Evolutionary conservation across 1,140 invertebrate genomes (phyloP).

Genomic region (Anagrus nilaparvatae): DNA sequence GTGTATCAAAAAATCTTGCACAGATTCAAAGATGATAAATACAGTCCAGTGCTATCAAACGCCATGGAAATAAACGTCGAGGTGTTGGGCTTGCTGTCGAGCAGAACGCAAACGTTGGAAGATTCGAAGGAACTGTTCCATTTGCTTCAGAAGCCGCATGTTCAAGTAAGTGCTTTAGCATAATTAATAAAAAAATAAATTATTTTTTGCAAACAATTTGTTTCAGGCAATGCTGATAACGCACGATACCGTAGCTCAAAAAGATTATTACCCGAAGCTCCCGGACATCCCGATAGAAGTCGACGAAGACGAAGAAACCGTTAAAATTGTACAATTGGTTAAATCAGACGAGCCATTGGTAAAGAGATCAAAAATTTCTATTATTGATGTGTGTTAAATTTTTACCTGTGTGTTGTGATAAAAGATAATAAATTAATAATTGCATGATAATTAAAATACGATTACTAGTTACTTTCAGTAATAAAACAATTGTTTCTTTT

Average conservation of each 20-base stretch:
- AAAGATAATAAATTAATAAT: too few species aligned
- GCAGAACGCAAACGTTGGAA: constrained; percentile 49
- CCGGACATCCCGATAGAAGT: constrained; percentile 79
- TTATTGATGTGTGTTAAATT: too few species aligned
- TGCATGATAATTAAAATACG: too few species aligned
- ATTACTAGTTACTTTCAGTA: too few species aligned
- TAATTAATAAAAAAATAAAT: constrained; percentile 5
- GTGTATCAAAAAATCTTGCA: constrained; percentile 78
- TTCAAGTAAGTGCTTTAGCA: constrained; percentile 53
- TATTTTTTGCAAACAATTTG: background rate
- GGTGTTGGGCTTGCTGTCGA: constrained; percentile 59
- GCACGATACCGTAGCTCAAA: constrained; percentile 89
- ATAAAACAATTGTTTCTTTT: constrained; percentile 42
- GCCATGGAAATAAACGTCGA: constrained; percentile 68
- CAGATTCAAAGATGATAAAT: constrained; percentile 72
- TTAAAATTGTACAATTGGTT: constrained; percentile 93
- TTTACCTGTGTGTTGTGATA: too few species aligned
- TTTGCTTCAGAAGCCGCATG: constrained; percentile 72
- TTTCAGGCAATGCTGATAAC: constrained; percentile 77
- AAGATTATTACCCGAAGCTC: constrained; percentile 86
- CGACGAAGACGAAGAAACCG: constrained; percentile 88
- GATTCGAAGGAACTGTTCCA: constrained; percentile 71
- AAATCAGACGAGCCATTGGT: constrained; percentile 96
- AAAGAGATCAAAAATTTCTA: too few species aligned
- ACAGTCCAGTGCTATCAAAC: constrained; percentile 70